Percentiles rank a stretch among this genome's conserved stretches.
These are phyloP conservation scores for Drosophila phalerata DNA, from an alignment of 2,888 invertebrate species.

Conservation along the genomic window DNA sequence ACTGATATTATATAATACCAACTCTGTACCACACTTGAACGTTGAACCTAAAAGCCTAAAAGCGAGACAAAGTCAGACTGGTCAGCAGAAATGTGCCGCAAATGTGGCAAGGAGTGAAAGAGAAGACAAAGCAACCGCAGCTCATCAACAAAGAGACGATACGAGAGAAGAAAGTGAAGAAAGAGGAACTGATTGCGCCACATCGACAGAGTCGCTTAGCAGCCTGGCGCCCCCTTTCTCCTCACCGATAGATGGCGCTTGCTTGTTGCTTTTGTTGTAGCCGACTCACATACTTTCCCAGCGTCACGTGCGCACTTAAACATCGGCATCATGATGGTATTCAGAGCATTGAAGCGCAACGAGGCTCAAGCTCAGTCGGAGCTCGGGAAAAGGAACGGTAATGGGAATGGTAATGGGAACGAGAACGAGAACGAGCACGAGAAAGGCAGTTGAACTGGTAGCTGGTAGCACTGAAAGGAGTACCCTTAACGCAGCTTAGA, in stretches of 20 bases:
- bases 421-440: too few relatives aligned
- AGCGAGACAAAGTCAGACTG: too few relatives aligned
- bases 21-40: too few relatives aligned
- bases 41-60: too few relatives aligned
- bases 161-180: conserved; percentile 1
- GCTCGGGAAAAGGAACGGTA: too few relatives aligned
- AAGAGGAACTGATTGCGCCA: background rate
- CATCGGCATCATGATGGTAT: conserved; percentile 72
- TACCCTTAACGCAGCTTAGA: background rate
- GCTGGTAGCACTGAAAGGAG: background rate
- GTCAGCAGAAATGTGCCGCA: too few relatives aligned
- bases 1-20: too few relatives aligned
- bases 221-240: background rate
- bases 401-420: too few relatives aligned
- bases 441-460: background rate
- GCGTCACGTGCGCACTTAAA: conserved; percentile 77
- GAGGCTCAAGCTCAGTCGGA: conserved; percentile 7
- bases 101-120: too few relatives aligned
- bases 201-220: background rate
- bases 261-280: conserved; percentile 25
- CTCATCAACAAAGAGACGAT: conserved; percentile 5
- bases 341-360: conserved; percentile 67
- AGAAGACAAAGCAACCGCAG: too few relatives aligned
- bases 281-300: conserved; percentile 42
- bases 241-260: conserved; percentile 10